Base-by-base conservation (phyloP, 2,888 invertebrate species). In the Alentia gelatinosa region DNA sequence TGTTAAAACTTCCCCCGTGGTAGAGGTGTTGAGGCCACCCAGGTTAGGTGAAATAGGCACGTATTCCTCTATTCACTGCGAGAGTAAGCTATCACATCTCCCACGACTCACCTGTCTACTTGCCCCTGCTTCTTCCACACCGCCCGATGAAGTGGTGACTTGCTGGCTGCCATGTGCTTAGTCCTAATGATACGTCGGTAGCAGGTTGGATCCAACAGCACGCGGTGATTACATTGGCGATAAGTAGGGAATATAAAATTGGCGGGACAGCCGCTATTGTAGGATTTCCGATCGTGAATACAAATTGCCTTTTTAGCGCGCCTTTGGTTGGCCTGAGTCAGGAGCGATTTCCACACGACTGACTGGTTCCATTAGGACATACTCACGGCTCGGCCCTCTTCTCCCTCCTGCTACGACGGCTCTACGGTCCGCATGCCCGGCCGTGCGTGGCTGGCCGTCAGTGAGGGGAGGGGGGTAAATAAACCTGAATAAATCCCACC, bases 251-350 rank as follows among this genome's bases (percentile, higher is more conserved):
- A 15, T 68, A 68, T n/a, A 56, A 56, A 68, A 30, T 26, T 3
- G 68, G n/a, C 68, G 1, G 68, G 68, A 68, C 26, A 12, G 68
- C 30, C 12, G 30, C 68, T 33, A 68, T 68, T 68, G 68, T 68
- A 26, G 68, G 68, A 68, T 68, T 33, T 68, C 68, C 68, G 26
- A 30, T 68, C 30, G 26, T 68, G 68, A 68, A 68, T 68, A 68
- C 68, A 30, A 68, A 68, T 68, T 68, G 68, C 68, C 68, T 68
- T 68, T 68, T 68, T 68, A 68, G n/a, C 68, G 33, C 68, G 30
- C 33, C 68, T n/a, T 56, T n/a, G 23, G 56, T 19, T 56, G 56
- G 56, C 23, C 12, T n/a, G 56, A 56, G 68, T 68, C 68, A 19
- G 30, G 30, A 26, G 33, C 68, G 33, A 68, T 68, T 26, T 12